phyloP scores from a whole-genome alignment of 2,888 invertebrate genomes.

The Prosopocoilus inquinatus region DNA sequence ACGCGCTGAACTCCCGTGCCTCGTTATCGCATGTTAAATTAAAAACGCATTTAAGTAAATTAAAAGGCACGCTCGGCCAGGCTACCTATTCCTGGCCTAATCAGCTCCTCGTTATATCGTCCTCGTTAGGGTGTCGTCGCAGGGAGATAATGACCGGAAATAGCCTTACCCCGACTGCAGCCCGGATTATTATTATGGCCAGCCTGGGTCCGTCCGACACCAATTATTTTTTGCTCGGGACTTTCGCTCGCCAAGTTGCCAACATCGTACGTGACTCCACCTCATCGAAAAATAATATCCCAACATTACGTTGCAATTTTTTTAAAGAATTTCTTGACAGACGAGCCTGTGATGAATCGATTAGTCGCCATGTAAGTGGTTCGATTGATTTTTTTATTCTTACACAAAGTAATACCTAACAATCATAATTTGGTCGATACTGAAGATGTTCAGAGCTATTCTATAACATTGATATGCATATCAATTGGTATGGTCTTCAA shows the following conservation, averaged over 20 bases:
- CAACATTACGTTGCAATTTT: background rate
- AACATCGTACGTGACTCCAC: background rate
- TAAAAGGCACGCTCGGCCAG: constrained; percentile 23
- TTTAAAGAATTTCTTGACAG: background rate
- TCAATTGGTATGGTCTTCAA: no score
- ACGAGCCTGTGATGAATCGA: no score
- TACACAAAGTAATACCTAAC: no score
- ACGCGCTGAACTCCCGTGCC: background rate
- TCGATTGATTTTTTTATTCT: no score
- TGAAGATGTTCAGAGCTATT: no score
- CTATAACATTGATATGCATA: no score
- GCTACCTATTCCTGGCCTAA: background rate
- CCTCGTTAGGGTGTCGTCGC: constrained; percentile 4
- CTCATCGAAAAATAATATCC: background rate
- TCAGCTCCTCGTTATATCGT: constrained; percentile 5
- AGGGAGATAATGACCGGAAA: constrained; percentile 1
- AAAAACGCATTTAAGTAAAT: constrained; percentile 36
- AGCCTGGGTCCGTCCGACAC: background rate
- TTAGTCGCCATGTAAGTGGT: no score
- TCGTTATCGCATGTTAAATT: constrained; percentile 33
- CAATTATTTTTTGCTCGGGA: constrained; percentile 1
- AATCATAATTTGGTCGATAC: no score
- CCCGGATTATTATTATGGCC: background rate
- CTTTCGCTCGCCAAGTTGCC: background rate
- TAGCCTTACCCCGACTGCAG: background rate